phyloP scores from a whole-genome alignment of 2,113 vertebrate species.

The Elanoides forficatus region DNA sequence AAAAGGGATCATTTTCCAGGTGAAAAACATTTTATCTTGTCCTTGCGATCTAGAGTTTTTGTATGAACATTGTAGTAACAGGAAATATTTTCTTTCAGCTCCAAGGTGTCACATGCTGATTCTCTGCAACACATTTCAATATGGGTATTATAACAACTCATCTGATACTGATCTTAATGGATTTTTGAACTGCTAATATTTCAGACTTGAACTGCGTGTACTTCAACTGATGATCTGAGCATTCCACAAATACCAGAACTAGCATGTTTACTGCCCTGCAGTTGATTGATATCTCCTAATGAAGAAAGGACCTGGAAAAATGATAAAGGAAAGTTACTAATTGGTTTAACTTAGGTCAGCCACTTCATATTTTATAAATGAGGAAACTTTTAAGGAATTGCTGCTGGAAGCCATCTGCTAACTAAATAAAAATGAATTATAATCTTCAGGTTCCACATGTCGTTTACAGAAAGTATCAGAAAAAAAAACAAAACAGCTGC shows the following conservation, averaged over 20 bases:
- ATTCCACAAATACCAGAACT: conserved; percentile 56
- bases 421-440: conserved; percentile 42
- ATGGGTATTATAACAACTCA: neutral
- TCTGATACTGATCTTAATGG: conserved; percentile 56
- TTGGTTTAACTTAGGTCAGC: conserved; percentile 63
- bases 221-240: conserved; percentile 52
- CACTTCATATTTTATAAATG: conserved; percentile 62
- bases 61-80: neutral
- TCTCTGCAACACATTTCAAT: conserved; percentile 18
- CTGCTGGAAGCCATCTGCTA: conserved; percentile 57
- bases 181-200: conserved; percentile 66
- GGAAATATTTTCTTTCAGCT: conserved; percentile 38
- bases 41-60: neutral
- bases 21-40: neutral
- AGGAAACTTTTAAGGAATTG: conserved; percentile 55
- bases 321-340: conserved; percentile 62
- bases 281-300: conserved; percentile 61
- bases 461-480: neutral
- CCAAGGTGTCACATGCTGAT: neutral
- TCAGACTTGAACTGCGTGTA: conserved; percentile 46
- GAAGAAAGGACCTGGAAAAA: conserved; percentile 64
- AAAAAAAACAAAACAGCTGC: neutral
- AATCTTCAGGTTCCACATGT: conserved; percentile 22
- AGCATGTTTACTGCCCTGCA: conserved; percentile 56
- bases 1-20: neutral